Evolutionary conservation across 2,113 vertebrate species (phyloP), one percentile per base, ranked within the genome.

Genomic region (Strix aluco): DNA sequence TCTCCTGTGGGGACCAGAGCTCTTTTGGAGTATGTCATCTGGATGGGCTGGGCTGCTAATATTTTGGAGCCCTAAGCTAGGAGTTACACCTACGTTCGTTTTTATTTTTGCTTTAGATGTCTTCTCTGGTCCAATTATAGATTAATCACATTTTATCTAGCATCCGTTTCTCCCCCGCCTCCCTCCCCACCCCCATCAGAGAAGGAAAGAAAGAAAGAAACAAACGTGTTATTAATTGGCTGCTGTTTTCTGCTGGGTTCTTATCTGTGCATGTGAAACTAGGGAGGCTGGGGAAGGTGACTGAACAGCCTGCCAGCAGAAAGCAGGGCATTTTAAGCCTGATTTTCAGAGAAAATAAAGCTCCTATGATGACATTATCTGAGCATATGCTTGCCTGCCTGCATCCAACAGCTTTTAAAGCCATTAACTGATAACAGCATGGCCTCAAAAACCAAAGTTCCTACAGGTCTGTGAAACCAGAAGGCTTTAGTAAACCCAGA

Each of bases 91-190:
- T 54, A 97, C 97, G 58, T 88, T 63, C 29, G 5, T 67, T 92
- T 95, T 93, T 96, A 96, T 97, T 97, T 97, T 94, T 58, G 34
- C 93, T 83, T 83, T 19, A 75, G 82, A 93, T 90, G 84, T 81
- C 88, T 94, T 49, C 79, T 85, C 90, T 19, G 25, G 86, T 93
- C 96, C 94, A 96, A 96, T 96, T 97, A 84, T 96, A 96, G 97
- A 96, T 94, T 89, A 96, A 97, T 96, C 95, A 75, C 96, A 91
- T 96, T 90, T 94, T 73, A 91, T 94, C 89, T 89, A 15, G 27
- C 91, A 88, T 92, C 93, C 85, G 8, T 54, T 84, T 67, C 90
- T 88, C 77, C 71, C 72, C 93, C 84, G 15, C 92, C 96, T 84
- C 95, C 59, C 66, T 91, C 81, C 67, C 92, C 86, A 30, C 82